Evolutionary conservation across 2,113 vertebrate genomes (phyloP), one percentile per base, ranked within the genome.

Genomic region (Psettodes erumei): DNA sequence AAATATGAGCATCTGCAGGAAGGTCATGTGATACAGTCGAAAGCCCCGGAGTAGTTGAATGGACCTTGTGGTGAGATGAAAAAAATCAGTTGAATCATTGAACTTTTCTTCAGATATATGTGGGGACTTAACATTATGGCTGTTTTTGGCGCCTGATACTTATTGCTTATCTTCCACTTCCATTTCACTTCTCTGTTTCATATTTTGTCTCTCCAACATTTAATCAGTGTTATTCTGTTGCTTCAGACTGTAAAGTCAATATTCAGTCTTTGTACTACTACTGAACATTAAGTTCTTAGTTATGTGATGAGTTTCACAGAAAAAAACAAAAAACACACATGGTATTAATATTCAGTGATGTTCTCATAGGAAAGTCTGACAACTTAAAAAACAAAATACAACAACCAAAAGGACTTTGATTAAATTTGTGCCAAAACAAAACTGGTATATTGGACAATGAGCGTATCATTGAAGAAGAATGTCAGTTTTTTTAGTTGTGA

Each of bases 341-440:
- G 27, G 67, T 78, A 30, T 70, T 77, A 42, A 53, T 65, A 40
- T 81, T 61, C 12, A 42, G 58, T 73, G 51, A 37, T 60, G 71
- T 84, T 62, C 19, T 83, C 21, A 65, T 48, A 79, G 23, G 48
- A 70, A 43, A 61, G 47, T 65, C 19, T 30, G 13, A 51, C 32
- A 40, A 21, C 56, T 48, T 42, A 37, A 2, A n/a, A 56, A 65
- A 48, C 5, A n/a, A 4, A n/a, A 47, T 47, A 8, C 8, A 4
- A 8, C 18, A 47, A 47, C 19, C 12, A 6, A 37, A 43, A 19
- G 12, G 35, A 1, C 9, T 33, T 59, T 15, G 37, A 53, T 54
- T 11, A 54, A 37, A 18, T 66, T 12, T 56, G 32, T 67, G 43
- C 23, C 48, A 12, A 56, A 81, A 71, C 18, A 72, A 28, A 33